These are phyloP conservation scores for Suncus etruscus DNA, from an alignment of 2,113 vertebrate species.

Conservation along the genomic window DNA sequence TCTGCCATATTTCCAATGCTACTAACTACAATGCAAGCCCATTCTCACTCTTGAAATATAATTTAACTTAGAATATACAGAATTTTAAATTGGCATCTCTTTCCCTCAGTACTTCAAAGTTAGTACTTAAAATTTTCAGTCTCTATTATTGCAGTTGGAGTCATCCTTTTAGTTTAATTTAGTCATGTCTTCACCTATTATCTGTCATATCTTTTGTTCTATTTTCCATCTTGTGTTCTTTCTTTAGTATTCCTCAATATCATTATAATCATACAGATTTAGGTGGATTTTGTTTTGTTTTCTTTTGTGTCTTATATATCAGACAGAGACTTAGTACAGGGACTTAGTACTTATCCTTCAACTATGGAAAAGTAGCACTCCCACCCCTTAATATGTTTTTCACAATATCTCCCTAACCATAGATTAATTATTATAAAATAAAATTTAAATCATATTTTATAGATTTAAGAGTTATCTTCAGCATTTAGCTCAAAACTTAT, in stretches of 20 bases:
- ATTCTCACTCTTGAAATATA: not conserved
- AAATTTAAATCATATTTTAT: no score
- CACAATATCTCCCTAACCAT: not conserved
- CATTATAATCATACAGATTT: not conserved
- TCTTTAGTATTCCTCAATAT: not conserved
- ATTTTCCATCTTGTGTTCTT: not conserved
- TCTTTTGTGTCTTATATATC: not conserved
- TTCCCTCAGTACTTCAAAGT: not conserved
- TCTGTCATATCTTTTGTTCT: not conserved
- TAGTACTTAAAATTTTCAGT: not conserved
- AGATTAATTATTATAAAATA: no score
- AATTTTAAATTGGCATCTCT: not conserved
- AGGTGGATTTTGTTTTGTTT: not conserved
- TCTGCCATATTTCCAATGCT: no score
- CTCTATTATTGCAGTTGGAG: not conserved
- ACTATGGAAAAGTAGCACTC: not conserved
- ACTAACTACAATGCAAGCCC: no score
- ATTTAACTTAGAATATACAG: not conserved
- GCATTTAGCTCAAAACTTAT: no score
- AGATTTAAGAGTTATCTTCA: no score
- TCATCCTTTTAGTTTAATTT: not conserved
- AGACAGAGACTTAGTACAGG: not conserved
- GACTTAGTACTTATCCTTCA: slow-evolving; percentile 5
- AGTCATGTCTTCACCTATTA: not conserved
- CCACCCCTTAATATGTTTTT: not conserved